Evolutionary conservation across 2,797 vertebrate species (phyloP).

Genomic region (Pangasius krempfi): DNA sequence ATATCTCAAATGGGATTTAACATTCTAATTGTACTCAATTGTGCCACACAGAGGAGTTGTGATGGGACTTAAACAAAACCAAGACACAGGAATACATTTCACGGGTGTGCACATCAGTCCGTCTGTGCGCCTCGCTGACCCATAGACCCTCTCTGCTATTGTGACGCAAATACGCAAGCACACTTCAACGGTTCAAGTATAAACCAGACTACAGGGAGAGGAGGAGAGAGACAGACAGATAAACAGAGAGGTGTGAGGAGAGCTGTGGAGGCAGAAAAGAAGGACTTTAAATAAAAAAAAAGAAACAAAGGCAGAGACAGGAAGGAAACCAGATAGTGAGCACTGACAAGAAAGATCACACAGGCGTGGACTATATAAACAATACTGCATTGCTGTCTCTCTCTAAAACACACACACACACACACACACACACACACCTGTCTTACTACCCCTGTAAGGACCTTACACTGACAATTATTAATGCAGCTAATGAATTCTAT

Average conservation of each 20-base stretch:
- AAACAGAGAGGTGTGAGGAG: not conserved
- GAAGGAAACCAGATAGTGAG: conserved; percentile 4
- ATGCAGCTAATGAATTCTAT: not conserved
- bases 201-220: not conserved
- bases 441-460: not conserved
- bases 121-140: no score
- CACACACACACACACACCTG: not conserved
- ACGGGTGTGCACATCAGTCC: no score
- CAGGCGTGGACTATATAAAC: not conserved
- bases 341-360: not conserved
- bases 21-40: not conserved
- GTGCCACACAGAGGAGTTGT: not conserved
- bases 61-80: not conserved
- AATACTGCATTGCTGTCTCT: not conserved
- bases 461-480: not conserved
- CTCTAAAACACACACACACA: not conserved
- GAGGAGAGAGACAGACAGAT: not conserved
- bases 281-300: no score
- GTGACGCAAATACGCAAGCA: not conserved
- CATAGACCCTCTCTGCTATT: not conserved
- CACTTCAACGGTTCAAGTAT: no score
- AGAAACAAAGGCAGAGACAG: not conserved
- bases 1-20: not conserved
- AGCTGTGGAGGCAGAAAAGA: not conserved
- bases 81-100: not conserved